phyloP scores from a whole-genome alignment of 2,113 vertebrate species.

The Rhadina sibilatrix region DNA sequence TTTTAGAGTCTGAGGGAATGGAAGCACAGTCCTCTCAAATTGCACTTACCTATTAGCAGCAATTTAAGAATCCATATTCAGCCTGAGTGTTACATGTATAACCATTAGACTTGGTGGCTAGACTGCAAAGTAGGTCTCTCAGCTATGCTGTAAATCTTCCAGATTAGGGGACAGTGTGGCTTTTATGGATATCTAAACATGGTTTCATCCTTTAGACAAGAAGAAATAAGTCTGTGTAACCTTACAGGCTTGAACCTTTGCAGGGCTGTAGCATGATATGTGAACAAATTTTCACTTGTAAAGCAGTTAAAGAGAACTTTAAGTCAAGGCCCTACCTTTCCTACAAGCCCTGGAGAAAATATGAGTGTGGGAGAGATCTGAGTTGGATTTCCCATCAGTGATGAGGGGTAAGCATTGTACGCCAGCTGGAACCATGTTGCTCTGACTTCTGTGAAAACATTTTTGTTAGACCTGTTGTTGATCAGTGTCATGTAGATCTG shows the following conservation, averaged over 20 bases:
- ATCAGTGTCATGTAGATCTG: background rate
- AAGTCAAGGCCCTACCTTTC: background rate
- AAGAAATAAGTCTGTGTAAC: background rate
- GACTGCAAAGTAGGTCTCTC: background rate
- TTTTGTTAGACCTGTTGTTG: background rate
- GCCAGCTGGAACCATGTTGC: background rate
- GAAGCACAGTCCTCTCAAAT: background rate
- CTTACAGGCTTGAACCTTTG: background rate
- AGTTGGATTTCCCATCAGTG: background rate
- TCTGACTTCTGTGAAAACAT: background rate
- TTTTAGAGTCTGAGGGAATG: slow-evolving; percentile 2
- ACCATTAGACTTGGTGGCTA: background rate
- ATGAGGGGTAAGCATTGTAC: background rate
- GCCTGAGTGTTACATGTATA: background rate
- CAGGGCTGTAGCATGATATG: background rate
- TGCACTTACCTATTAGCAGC: background rate
- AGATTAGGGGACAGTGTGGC: background rate
- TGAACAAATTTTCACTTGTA: background rate
- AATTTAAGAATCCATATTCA: background rate
- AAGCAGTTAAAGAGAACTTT: background rate
- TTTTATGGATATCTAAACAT: background rate
- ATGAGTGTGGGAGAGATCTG: background rate
- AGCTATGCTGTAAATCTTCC: background rate
- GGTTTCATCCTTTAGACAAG: background rate
- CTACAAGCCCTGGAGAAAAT: background rate